These are phyloP conservation scores for Eupithecia insigniata DNA, from an alignment of 2,888 invertebrate species.

Conservation along the genomic window DNA sequence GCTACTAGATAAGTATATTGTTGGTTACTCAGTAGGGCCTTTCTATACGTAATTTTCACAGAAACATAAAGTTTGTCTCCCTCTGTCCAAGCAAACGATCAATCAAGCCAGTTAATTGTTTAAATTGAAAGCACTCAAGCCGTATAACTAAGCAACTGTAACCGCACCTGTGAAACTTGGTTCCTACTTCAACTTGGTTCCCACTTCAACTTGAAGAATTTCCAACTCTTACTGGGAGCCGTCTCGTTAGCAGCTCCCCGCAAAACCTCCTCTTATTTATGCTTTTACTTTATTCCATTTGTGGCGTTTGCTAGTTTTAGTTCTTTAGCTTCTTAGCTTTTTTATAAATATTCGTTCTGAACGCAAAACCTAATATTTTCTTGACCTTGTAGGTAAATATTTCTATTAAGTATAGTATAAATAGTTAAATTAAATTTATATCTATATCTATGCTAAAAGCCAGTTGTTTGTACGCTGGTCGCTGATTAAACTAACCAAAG, in stretches of 20 bases:
- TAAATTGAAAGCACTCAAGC: constrained; percentile 62
- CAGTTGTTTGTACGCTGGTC: no score
- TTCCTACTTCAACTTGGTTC: constrained; percentile 37
- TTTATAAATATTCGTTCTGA: neutral
- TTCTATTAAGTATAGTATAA: no score
- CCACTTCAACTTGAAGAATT: constrained; percentile 55
- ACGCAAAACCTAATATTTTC: no score
- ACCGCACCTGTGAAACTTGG: constrained; percentile 69
- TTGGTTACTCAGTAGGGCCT: neutral
- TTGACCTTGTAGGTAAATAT: no score
- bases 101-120: constrained; percentile 58
- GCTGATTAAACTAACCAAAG: no score
- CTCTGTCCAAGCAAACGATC: constrained; percentile 29
- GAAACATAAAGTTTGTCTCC: neutral
- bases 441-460: no score
- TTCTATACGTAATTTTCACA: neutral
- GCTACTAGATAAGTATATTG: no score
- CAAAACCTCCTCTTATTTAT: constrained; percentile 80
- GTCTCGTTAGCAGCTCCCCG: constrained; percentile 77
- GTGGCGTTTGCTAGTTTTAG: constrained; percentile 51
- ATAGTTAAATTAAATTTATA: no score
- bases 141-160: constrained; percentile 51
- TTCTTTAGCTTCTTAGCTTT: constrained; percentile 30
- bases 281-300: constrained; percentile 77
- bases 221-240: constrained; percentile 60